Conservation (phyloP, 2,888 invertebrate genomes). For the Lasius platythorax region DNA sequence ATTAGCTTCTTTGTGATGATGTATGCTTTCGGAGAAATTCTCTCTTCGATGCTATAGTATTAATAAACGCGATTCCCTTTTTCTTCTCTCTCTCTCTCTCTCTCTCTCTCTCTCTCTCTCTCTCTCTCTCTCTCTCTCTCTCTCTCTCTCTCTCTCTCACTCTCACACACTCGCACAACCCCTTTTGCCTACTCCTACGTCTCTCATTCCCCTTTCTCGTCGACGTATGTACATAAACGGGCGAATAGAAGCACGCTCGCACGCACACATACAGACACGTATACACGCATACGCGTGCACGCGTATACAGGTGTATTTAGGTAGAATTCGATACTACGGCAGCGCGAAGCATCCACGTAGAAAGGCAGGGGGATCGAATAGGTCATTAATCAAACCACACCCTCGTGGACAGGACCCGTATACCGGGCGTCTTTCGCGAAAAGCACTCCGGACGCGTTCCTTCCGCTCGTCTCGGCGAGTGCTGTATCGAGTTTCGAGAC, state of each 20-base stretch:
- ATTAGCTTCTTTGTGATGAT: constrained; percentile 43
- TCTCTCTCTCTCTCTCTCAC: not conserved
- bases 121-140: constrained; percentile 40
- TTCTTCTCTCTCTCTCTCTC: constrained; percentile 36
- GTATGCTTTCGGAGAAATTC: constrained; percentile 37
- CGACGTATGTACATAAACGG: constrained; percentile 49
- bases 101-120: constrained; percentile 13
- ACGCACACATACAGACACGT: constrained; percentile 29
- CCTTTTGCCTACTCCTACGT: constrained; percentile 52
- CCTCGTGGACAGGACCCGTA: constrained; percentile 82
- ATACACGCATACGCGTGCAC: constrained; percentile 47
- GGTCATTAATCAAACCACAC: constrained; percentile 86
- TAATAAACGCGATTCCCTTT: constrained; percentile 42
- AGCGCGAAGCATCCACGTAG: constrained; percentile 79
- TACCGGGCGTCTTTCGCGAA: constrained; percentile 79
- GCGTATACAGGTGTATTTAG: constrained; percentile 80
- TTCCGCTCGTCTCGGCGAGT: constrained; percentile 24
- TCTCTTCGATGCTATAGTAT: constrained; percentile 45
- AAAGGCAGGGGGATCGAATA: constrained; percentile 81
- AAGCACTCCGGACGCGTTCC: constrained; percentile 46
- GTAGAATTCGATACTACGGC: constrained; percentile 83
- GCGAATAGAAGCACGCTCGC: constrained; percentile 37
- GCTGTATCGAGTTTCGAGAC: constrained; percentile 36
- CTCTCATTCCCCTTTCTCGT: constrained; percentile 45
- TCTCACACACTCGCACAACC: not conserved